Percentiles rank a stretch among this genome's conserved stretches.
These are phyloP conservation scores for Amblyornis subalaris DNA, from an alignment of 2,113 vertebrate genomes.

Conservation along the genomic window DNA sequence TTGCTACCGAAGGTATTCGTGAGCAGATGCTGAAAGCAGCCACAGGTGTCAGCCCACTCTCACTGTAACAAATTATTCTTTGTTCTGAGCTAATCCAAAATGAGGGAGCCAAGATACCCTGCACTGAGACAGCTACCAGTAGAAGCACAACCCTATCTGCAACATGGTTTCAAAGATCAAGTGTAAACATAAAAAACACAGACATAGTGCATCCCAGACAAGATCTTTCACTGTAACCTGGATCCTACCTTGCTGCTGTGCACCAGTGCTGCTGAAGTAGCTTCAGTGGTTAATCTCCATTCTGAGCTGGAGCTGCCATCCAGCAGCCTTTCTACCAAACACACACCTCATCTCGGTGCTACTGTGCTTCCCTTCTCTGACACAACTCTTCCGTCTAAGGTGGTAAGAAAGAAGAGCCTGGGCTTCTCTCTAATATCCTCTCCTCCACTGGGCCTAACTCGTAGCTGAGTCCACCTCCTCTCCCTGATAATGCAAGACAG, in stretches of 20 bases:
- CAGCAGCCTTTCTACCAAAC: background rate
- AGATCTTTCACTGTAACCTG: background rate
- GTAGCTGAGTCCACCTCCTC: background rate
- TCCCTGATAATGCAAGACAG: background rate
- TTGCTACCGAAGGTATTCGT: background rate
- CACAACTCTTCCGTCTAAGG: rapidly evolving
- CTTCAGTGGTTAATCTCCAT: background rate
- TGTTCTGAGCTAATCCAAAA: background rate
- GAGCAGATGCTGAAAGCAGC: background rate
- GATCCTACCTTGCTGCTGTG: background rate
- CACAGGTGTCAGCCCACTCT: background rate
- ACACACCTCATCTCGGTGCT: background rate
- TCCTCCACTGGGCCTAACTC: background rate
- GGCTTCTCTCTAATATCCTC: background rate
- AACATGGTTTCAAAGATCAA: background rate
- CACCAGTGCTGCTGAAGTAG: background rate
- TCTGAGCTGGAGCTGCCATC: background rate
- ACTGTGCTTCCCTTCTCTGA: background rate
- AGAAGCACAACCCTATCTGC: background rate
- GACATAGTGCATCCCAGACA: background rate
- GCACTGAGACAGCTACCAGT: background rate
- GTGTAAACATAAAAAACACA: background rate
- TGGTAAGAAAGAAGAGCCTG: background rate
- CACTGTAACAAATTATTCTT: background rate
- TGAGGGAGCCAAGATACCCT: background rate